These are phyloP conservation scores for Trematomus bernacchii DNA, from an alignment of 2,797 vertebrate species.

Conservation along the genomic window DNA sequence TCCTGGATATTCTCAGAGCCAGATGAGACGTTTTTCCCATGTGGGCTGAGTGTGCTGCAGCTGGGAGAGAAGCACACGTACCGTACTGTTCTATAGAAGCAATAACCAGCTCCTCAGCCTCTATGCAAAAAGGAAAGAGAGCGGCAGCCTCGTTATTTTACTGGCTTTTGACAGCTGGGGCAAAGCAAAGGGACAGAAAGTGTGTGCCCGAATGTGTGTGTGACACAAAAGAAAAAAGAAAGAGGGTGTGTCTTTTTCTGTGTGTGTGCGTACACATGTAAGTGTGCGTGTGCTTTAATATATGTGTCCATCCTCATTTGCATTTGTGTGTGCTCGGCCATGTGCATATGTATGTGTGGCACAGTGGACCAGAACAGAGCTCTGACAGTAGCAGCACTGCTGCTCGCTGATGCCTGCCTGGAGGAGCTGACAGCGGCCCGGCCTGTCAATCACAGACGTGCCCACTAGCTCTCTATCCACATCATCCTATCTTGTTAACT, in stretches of 20 bases:
- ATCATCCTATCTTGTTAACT: slow-evolving; percentile 81
- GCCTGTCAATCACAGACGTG: slow-evolving; percentile 91
- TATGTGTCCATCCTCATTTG: slow-evolving; percentile 65
- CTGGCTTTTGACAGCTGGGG: slow-evolving; percentile 95
- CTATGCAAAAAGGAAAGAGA: slow-evolving; percentile 67
- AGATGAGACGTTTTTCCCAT: slow-evolving; percentile 59
- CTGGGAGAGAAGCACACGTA: slow-evolving; percentile 43
- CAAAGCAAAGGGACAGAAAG: slow-evolving; percentile 91
- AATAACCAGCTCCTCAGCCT: slow-evolving; percentile 65
- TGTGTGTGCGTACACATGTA: slow-evolving; percentile 37
- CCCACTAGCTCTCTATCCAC: slow-evolving; percentile 76
- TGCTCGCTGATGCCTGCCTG: slow-evolving; percentile 93
- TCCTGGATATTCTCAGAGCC: slow-evolving; percentile 58
- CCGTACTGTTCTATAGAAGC: slow-evolving; percentile 42
- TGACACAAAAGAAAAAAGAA: slow-evolving; percentile 25
- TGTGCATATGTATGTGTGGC: slow-evolving; percentile 82
- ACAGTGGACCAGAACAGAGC: slow-evolving; percentile 97
- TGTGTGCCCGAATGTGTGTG: slow-evolving; percentile 29
- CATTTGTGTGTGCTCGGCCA: slow-evolving; percentile 71
- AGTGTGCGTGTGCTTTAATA: slow-evolving; percentile 29
- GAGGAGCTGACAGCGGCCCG: slow-evolving; percentile 92
- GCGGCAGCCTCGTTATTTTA: slow-evolving; percentile 92
- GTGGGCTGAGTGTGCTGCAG: slow-evolving; percentile 60
- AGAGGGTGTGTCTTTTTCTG: not conserved
- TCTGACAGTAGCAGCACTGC: slow-evolving; percentile 94